Conservation (phyloP, 2,113 vertebrate species). For the Burhinus oedicnemus region DNA sequence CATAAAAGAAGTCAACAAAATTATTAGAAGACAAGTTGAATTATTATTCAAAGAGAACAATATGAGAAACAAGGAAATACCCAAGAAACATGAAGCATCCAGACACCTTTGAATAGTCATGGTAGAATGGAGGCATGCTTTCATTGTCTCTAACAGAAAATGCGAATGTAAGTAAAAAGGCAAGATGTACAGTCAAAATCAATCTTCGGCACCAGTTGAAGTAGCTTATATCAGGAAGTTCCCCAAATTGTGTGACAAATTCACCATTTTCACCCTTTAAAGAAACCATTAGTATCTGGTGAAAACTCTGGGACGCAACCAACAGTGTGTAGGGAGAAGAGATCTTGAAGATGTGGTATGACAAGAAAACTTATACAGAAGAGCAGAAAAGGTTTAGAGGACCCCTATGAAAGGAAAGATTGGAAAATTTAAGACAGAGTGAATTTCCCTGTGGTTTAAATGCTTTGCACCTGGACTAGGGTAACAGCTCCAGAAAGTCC, state of each 20-base stretch:
- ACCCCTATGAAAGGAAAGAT: not conserved
- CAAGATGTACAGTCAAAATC: not conserved
- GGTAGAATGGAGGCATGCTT: not conserved
- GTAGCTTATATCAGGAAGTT: not conserved
- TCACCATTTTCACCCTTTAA: not conserved
- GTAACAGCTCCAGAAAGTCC: not conserved
- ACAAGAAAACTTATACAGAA: not conserved
- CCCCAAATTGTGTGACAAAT: rapidly evolving
- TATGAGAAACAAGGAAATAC: not conserved
- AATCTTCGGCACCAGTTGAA: not conserved
- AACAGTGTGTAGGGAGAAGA: not conserved
- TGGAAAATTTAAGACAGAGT: not conserved
- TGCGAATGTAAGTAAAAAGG: not conserved
- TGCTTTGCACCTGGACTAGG: not conserved
- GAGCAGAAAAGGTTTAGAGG: not conserved
- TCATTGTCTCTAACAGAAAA: not conserved
- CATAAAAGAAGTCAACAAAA: not conserved
- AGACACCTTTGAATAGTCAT: not conserved
- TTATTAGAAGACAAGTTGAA: not conserved
- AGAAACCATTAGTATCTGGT: not conserved
- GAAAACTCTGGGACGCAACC: not conserved
- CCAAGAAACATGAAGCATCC: not conserved
- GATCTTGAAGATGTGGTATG: not conserved
- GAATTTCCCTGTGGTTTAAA: not conserved
- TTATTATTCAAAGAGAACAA: not conserved